Evolutionary conservation across 1,140 invertebrate species (phyloP).

Genomic region (Lepidotrigona ventralis): DNA sequence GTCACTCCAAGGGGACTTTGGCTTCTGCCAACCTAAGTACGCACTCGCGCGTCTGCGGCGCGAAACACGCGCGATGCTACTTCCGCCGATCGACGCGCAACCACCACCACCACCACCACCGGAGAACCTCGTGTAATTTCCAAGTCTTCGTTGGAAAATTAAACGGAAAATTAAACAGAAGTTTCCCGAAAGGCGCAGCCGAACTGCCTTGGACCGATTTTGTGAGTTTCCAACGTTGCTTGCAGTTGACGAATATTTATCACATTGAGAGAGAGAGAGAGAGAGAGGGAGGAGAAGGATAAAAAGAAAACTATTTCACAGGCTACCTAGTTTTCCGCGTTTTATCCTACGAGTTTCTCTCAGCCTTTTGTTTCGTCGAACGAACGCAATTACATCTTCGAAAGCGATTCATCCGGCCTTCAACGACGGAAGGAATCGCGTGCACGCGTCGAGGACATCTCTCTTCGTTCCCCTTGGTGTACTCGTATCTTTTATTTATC

Average conservation of each 20-base stretch:
- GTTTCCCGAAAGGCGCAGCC: not conserved
- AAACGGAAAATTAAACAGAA: not conserved
- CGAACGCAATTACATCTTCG: not conserved
- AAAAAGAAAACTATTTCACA: no score
- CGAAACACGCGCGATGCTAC: slow-evolving; percentile 14
- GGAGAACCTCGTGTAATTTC: not conserved
- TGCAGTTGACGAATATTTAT: no score
- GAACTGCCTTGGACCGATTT: no score
- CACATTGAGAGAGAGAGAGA: no score
- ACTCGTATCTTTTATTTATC: slow-evolving; percentile 63
- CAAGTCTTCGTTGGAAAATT: not conserved
- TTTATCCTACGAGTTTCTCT: no score
- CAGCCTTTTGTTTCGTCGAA: not conserved
- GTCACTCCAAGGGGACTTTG: slow-evolving; percentile 75
- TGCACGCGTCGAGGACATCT: no score
- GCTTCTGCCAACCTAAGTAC: slow-evolving; percentile 62
- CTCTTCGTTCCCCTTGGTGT: slow-evolving; percentile 40
- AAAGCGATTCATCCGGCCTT: not conserved
- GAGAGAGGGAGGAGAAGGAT: no score
- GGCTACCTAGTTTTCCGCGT: no score
- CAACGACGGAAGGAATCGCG: not conserved
- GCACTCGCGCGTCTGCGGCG: slow-evolving; percentile 60
- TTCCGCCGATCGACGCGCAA: slow-evolving; percentile 8
- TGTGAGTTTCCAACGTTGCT: not conserved
- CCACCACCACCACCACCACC: no score